Evolutionary conservation across 2,113 vertebrate species (phyloP).

Genomic region (Toxotes jaculatrix): DNA sequence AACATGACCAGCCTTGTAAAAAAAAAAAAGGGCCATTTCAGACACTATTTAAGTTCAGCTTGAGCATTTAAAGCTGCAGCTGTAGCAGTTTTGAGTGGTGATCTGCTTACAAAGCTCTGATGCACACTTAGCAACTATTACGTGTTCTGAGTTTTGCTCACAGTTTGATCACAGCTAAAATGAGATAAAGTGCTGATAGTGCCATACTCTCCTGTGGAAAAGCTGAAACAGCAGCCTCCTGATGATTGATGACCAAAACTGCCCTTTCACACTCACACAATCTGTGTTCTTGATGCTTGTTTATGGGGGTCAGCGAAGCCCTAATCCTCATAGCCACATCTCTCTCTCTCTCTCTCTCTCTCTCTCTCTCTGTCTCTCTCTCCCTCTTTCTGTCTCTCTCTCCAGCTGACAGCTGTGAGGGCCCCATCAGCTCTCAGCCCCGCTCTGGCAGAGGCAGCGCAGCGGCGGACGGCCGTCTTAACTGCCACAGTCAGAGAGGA

Average conservation of each 20-base stretch:
- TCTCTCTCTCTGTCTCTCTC: background rate
- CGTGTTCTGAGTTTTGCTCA: slow-evolving; percentile 21
- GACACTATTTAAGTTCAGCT: slow-evolving; percentile 28
- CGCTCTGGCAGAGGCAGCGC: slow-evolving; percentile 60
- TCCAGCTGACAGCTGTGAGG: slow-evolving; percentile 68
- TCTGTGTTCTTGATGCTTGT: slow-evolving; percentile 35
- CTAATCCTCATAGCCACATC: slow-evolving; percentile 26
- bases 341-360: slow-evolving; percentile 14
- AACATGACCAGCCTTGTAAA: slow-evolving; percentile 69
- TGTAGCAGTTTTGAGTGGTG: slow-evolving; percentile 7
- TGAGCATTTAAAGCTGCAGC: slow-evolving; percentile 12
- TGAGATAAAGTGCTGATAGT: slow-evolving; percentile 32
- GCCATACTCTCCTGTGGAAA: slow-evolving; percentile 2
- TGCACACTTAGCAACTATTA: slow-evolving; percentile 13
- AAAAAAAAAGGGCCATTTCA: slow-evolving; percentile 32
- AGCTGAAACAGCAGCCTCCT: slow-evolving; percentile 14
- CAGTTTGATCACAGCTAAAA: background rate
- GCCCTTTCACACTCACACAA: slow-evolving; percentile 45
- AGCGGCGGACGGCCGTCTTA: slow-evolving; percentile 67
- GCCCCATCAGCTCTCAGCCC: slow-evolving; percentile 43
- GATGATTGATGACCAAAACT: slow-evolving; percentile 33
- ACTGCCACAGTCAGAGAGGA: slow-evolving; percentile 73
- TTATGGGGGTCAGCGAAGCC: slow-evolving; percentile 32
- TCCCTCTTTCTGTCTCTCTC: slow-evolving; percentile 9
- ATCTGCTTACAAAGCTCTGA: slow-evolving; percentile 34